Conservation (phyloP, 35 echinoderm and acorn worm species). For the Lytechinus variegatus region DNA sequence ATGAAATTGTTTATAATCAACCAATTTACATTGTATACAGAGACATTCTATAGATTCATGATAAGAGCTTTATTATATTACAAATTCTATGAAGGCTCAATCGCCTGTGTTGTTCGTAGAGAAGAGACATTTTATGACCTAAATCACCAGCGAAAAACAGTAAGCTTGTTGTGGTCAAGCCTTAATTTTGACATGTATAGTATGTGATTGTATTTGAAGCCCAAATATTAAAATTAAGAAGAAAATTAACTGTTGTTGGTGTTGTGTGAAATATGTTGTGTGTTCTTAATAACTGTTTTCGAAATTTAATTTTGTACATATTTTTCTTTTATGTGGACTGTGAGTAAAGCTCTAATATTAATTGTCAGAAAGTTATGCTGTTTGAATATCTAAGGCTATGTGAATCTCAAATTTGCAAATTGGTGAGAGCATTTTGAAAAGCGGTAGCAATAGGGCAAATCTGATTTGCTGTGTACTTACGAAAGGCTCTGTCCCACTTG, state of each 20-base stretch:
- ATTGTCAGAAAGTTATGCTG: too few relatives aligned
- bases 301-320: too few relatives aligned
- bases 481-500: too few relatives aligned
- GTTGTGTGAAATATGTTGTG: background rate
- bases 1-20: background rate
- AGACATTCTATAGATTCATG: background rate
- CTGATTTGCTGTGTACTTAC: too few relatives aligned
- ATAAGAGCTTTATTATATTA: background rate
- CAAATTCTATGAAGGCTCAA: background rate
- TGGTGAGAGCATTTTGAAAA: too few relatives aligned
- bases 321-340: too few relatives aligned
- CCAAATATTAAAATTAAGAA: background rate
- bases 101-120: background rate
- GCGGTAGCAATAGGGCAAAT: too few relatives aligned
- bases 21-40: background rate
- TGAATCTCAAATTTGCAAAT: too few relatives aligned
- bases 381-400: too few relatives aligned
- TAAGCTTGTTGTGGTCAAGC: background rate
- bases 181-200: background rate
- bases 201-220: background rate
- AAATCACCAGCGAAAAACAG: background rate
- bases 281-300: too few relatives aligned
- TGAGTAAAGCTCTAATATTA: too few relatives aligned
- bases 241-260: background rate
- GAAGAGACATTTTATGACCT: background rate